These are phyloP conservation scores for Melolontha melolontha DNA, from an alignment of 2,888 invertebrate genomes.

Conservation along the genomic window DNA sequence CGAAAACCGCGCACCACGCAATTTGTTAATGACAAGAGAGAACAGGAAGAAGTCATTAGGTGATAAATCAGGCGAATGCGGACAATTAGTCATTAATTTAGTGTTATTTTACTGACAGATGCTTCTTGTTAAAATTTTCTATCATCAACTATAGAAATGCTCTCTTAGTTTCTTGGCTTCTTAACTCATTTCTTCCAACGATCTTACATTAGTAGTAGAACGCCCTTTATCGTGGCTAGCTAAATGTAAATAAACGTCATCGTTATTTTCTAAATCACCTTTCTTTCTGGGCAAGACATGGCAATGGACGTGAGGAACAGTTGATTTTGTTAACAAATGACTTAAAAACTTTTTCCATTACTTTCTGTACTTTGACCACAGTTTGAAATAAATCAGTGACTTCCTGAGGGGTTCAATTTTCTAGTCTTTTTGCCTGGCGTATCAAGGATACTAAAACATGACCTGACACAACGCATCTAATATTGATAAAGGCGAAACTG, in stretches of 20 bases:
- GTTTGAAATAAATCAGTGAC: slow-evolving; percentile 80
- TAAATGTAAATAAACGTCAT: slow-evolving; percentile 81
- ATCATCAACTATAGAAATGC: slow-evolving; percentile 37
- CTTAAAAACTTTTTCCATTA: slow-evolving; percentile 76
- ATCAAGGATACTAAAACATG: slow-evolving; percentile 83
- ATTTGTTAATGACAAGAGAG: too few species aligned
- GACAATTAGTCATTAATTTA: too few species aligned
- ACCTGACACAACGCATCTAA: slow-evolving; percentile 83
- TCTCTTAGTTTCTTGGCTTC: slow-evolving; percentile 69
- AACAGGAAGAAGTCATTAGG: too few species aligned
- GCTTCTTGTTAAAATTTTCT: too few species aligned
- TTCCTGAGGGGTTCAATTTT: slow-evolving; percentile 77
- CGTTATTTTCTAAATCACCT: slow-evolving; percentile 84
- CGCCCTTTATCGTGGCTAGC: slow-evolving; percentile 76
- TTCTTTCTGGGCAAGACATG: slow-evolving; percentile 85
- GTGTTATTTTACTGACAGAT: too few species aligned
- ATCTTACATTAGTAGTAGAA: slow-evolving; percentile 66
- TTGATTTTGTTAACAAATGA: slow-evolving; percentile 79
- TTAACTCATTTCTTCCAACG: slow-evolving; percentile 71
- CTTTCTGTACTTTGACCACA: slow-evolving; percentile 72
- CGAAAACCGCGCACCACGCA: too few species aligned
- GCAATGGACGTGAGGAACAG: slow-evolving; percentile 88
- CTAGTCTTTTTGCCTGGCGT: slow-evolving; percentile 72
- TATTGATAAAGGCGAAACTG: slow-evolving; percentile 89
- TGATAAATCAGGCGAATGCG: too few species aligned